A percentile compares a stretch with the other conserved stretches of the same genome.
Evolutionary conservation across 2,113 vertebrate species (phyloP).

Genomic region (Catagonus wagneri): DNA sequence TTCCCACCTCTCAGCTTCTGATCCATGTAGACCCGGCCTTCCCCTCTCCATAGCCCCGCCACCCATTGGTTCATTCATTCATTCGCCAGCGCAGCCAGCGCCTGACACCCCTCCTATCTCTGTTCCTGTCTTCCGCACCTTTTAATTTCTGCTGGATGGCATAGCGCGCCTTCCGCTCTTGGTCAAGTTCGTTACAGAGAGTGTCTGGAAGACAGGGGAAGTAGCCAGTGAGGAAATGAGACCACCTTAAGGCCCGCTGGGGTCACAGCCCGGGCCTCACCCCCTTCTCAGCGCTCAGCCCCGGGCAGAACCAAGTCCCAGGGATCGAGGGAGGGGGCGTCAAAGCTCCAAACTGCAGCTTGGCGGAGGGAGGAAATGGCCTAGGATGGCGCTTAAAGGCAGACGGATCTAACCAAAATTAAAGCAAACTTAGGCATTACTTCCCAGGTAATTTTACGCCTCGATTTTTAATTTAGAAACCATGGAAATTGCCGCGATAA

Average conservation of each 20-base stretch:
- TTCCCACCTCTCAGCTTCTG: neutral
- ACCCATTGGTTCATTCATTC: neutral
- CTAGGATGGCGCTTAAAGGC: conserved; percentile 83
- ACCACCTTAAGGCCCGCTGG: neutral
- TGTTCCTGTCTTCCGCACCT: conserved; percentile 87
- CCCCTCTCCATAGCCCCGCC: neutral
- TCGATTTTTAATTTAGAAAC: conserved; percentile 87
- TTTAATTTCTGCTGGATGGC: conserved; percentile 97
- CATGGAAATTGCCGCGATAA: conserved; percentile 79
- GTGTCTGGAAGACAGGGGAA: conserved; percentile 89
- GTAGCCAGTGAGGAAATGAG: neutral
- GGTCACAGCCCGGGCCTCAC: conserved; percentile 13
- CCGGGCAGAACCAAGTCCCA: neutral
- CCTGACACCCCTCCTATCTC: neutral
- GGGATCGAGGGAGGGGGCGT: neutral
- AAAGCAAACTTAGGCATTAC: conserved; percentile 80
- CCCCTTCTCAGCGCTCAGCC: neutral
- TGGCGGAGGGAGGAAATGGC: conserved; percentile 68
- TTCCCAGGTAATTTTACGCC: conserved; percentile 82
- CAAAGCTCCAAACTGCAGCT: conserved; percentile 52
- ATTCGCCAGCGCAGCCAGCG: neutral
- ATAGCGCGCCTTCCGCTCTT: conserved; percentile 95
- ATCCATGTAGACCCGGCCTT: neutral
- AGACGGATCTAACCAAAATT: conserved; percentile 80
- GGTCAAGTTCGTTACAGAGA: conserved; percentile 96